Base-by-base conservation (phyloP, 2,888 invertebrate species). In the Prosapia bicincta region DNA sequence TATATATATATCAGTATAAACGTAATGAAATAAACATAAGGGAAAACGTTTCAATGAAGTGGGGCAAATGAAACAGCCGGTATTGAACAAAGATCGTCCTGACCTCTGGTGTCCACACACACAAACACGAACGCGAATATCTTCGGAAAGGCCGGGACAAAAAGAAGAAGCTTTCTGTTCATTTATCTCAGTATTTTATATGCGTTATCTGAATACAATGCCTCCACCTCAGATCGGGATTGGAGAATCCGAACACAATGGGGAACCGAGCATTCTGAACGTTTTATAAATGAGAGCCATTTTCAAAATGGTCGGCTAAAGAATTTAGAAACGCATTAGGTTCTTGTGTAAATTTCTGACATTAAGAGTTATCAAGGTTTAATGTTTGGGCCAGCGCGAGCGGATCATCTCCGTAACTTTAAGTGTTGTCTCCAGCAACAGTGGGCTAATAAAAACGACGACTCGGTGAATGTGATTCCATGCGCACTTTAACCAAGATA, bases 281-380 rank as follows among this genome's bases (percentile, higher is more conserved):
- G 1, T n/a, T 54, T 54, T 54, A 54, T 32, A 69, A 74, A 74
- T 69, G 74, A 69, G 69, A 69, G 69, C 69, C 69, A 69, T 69
- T 74, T 74, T 74, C 74, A 74, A 74, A 74, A 74, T 74, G 74
- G 74, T 69, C 30, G 74, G 25, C 54, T 32, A 10, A 69, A 74
- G 74, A 69, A 74, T 74, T 69, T 66, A 30, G 66, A 74, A 74
- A 24, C 69, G 69, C 74, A 69, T 65, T 65, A 68, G 73, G 28
- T 38, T 69, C 68, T 69, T 73, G 74, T 74, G 66, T 74, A 74
- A 74, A 74, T 69, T 69, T 69, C 54, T 10, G 13, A 20, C 54
- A 20, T 54, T 54, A 54, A 54, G 54, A n/a, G n/a, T n/a, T n/a
- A n/a, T n/a, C n/a, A n/a, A n/a, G n/a, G n/a, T n/a, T n/a, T n/a